Base-by-base conservation (phyloP, 2,797 vertebrate genomes). In the Acrocephalus scirpaceus region DNA sequence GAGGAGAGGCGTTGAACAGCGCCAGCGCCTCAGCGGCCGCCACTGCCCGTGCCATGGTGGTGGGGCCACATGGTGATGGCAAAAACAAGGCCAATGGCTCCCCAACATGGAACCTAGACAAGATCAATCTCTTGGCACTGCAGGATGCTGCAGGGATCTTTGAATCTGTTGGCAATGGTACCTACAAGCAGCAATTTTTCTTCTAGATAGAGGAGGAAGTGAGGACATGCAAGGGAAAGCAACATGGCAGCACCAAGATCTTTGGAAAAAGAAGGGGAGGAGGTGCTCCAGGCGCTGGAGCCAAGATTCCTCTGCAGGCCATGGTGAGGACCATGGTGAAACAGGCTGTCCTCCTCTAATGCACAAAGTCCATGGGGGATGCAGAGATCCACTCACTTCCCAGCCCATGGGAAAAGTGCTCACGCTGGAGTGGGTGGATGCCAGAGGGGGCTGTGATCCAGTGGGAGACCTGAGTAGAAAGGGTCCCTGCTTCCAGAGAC, bases 371-470 rank as follows among this genome's bases (percentile, higher is more conserved):
- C 14, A 13, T 32, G 13, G 11, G 10, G 18, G 14, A 62, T 54
- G 30, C 38, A n/a, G 30, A n/a, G 38, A 54, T 26, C 30, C 22
- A 32, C 38, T 25, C 5, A 5, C n/a, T n/a, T n/a, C n/a, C n/a
- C 26, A 30, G 26, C 10, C 47, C 0, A 2, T 11, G 7, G 42
- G 32, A 17, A 13, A 45, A 36, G 19, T 14, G 22, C 50, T 54
- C 30, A 50, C 0, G 1, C 29, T 3, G 2, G 11, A 50, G 45
- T 0, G 0, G 17, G 10, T 32, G 25, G 26, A 34, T 34, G 38
- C 11, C 1, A 0, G 36, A 21, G 36, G 6, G 3, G 4, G 7
- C 11, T 22, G 47, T 22, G 30, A 42, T 22, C 14, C 2, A 42
- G 2, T 11, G 12, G 18, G 18, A 76, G 36, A 51, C 40, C 23